These are phyloP conservation scores for Oeneis ivallda DNA, from an alignment of 2,888 invertebrate species.

Conservation along the genomic window DNA sequence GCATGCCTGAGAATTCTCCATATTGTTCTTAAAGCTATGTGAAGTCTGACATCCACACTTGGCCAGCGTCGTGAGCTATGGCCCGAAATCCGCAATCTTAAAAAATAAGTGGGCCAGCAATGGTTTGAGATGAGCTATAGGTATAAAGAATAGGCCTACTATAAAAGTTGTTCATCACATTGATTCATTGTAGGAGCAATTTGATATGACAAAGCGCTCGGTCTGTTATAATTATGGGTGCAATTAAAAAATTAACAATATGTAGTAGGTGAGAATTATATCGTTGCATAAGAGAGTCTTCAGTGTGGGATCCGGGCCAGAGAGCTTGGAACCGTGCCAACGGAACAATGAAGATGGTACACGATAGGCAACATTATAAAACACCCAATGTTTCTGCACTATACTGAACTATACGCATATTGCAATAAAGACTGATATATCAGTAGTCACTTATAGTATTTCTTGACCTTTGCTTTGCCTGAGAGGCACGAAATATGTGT, in stretches of 20 bases:
- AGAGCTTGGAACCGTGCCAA: slow-evolving; percentile 62
- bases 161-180: not conserved
- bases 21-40: too few relatives aligned
- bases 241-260: slow-evolving; percentile 50
- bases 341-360: slow-evolving; percentile 53
- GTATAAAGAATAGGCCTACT: too few relatives aligned
- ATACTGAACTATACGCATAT: slow-evolving; percentile 22
- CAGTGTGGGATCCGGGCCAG: slow-evolving; percentile 67
- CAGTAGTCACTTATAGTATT: not conserved
- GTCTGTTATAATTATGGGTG: slow-evolving; percentile 28
- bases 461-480: slow-evolving; percentile 25
- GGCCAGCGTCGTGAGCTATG: too few relatives aligned
- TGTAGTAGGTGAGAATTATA: slow-evolving; percentile 34
- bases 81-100: too few relatives aligned
- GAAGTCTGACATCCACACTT: too few relatives aligned
- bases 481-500: slow-evolving; percentile 17
- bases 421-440: slow-evolving; percentile 12
- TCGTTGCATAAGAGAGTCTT: slow-evolving; percentile 65
- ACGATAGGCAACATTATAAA: slow-evolving; percentile 23
- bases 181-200: not conserved
- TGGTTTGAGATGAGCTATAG: too few relatives aligned
- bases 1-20: too few relatives aligned
- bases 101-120: too few relatives aligned
- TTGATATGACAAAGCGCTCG: slow-evolving; percentile 16
- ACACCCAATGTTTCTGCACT: slow-evolving; percentile 16